phyloP scores from a whole-genome alignment of 92 coral and sea anemone genomes.

The Scolanthus callimorphus region DNA sequence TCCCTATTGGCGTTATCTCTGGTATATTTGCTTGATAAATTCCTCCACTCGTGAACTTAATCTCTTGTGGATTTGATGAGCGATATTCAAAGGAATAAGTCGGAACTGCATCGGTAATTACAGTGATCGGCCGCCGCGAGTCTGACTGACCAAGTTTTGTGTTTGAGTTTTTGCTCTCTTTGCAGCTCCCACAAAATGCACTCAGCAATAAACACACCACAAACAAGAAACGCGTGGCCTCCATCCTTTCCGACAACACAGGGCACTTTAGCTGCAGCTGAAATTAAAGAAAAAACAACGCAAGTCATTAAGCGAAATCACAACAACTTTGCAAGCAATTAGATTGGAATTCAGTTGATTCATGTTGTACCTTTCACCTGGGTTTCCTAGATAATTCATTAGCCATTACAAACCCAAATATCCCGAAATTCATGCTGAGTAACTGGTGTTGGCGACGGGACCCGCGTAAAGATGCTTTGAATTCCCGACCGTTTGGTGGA shows the following conservation, averaged over 20 bases:
- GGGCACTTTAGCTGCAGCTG: constrained; percentile 53
- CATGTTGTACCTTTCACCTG: constrained; percentile 24
- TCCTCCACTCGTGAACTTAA: constrained; percentile 90
- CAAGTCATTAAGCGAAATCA: constrained; percentile 51
- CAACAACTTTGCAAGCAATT: constrained; percentile 81
- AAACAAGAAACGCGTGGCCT: constrained; percentile 13
- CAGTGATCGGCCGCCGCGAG: constrained; percentile 55
- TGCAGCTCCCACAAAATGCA: constrained; percentile 17
- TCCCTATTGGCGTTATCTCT: constrained; percentile 63
- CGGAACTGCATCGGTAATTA: constrained; percentile 61
- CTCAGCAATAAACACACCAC: constrained; percentile 23
- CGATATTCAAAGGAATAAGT: constrained; percentile 77
- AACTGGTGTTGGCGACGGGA: background rate
- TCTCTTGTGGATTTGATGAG: constrained; percentile 61
- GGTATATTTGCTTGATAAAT: constrained; percentile 73
- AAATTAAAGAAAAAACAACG: constrained; percentile 49
- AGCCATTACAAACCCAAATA: constrained; percentile 17
- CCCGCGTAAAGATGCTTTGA: constrained; percentile 17
- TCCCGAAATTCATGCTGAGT: constrained; percentile 16
- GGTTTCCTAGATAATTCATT: constrained; percentile 14
- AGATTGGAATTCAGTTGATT: constrained; percentile 23
- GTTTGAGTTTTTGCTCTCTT: constrained; percentile 26
- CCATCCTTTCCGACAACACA: constrained; percentile 33
- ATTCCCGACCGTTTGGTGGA: constrained; percentile 4
- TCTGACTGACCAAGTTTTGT: constrained; percentile 29